A percentile compares a stretch with the other conserved stretches of the same genome.
Evolutionary conservation across 2,888 invertebrate genomes (phyloP).

Genomic region (Metallyticus violacea): DNA sequence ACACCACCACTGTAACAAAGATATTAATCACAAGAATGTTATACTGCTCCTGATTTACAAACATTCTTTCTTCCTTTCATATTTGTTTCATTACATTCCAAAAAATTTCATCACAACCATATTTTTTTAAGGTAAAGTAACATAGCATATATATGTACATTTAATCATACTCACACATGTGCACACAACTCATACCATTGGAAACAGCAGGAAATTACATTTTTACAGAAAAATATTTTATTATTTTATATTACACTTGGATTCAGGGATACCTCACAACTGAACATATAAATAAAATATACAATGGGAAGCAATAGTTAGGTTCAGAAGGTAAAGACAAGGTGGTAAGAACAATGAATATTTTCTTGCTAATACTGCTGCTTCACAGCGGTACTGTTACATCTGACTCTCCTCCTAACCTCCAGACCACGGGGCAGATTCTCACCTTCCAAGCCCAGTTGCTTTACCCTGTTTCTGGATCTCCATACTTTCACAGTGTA

Average conservation of each 20-base stretch:
- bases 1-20: neutral
- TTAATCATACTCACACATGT: neutral
- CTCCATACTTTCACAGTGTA: constrained; percentile 65
- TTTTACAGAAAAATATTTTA: neutral
- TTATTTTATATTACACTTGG: neutral
- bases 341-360: neutral
- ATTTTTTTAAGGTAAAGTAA: neutral
- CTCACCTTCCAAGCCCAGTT: constrained; percentile 48
- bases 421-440: constrained; percentile 49
- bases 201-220: neutral
- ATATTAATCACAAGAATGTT: neutral
- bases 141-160: neutral
- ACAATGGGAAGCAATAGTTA: neutral
- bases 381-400: neutral
- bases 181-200: too few relatives aligned
- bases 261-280: neutral
- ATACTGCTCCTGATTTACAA: neutral
- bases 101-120: neutral
- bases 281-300: neutral
- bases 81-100: neutral
- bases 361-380: neutral
- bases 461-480: constrained; percentile 50
- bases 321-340: neutral
- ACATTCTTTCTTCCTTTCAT: neutral
- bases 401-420: constrained; percentile 37